phyloP scores from a whole-genome alignment of 2,113 vertebrate species.

The Myrmophylax atrothorax region DNA sequence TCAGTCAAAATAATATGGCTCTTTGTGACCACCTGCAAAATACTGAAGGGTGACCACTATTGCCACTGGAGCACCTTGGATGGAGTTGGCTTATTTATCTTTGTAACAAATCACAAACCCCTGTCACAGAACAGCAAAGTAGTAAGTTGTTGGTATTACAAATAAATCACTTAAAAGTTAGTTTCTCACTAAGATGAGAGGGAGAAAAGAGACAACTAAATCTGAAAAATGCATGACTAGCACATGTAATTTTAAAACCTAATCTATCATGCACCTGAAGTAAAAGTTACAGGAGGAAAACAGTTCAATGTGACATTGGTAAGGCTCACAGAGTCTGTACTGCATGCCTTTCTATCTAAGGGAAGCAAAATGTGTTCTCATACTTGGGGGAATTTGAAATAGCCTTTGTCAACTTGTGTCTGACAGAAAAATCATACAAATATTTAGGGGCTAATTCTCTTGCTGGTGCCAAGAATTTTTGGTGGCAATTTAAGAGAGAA shows the following conservation, averaged over 20 bases:
- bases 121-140: background rate
- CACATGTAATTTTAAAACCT: background rate
- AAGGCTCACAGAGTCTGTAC: background rate
- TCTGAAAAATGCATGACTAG: background rate
- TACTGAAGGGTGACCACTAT: background rate
- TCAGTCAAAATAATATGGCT: background rate
- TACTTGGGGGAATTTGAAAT: background rate
- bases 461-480: background rate
- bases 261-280: background rate
- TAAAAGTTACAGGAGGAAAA: background rate
- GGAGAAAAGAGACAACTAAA: background rate
- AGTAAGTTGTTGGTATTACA: background rate
- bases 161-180: background rate
- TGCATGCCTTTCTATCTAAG: background rate
- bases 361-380: background rate
- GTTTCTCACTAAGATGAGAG: background rate
- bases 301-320: background rate
- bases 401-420: background rate
- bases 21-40: background rate
- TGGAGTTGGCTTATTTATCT: background rate
- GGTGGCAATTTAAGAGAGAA: background rate
- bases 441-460: background rate
- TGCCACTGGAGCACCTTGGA: background rate
- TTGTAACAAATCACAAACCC: background rate
- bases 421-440: background rate